Percentiles rank a stretch among this genome's conserved stretches.
Conservation (phyloP, 2,113 vertebrate genomes). For the Ochotona princeps region DNA sequence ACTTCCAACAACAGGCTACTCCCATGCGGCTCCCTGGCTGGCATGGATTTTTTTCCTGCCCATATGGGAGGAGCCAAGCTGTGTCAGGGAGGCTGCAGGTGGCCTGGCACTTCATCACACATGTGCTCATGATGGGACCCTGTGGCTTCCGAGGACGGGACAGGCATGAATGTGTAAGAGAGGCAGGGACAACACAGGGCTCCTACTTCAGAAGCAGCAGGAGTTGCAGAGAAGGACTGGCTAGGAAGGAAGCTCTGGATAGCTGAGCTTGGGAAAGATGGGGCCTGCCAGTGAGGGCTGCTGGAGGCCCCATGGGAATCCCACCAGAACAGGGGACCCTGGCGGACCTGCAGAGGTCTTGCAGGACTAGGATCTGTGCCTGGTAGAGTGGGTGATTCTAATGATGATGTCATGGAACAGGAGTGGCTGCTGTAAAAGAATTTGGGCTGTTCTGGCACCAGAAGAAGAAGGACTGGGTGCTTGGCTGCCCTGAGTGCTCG, state of each 20-base stretch:
- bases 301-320: background rate
- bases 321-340: background rate
- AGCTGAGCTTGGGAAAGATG: background rate
- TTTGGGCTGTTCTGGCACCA: background rate
- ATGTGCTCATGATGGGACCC: too few species aligned
- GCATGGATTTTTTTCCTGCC: too few species aligned
- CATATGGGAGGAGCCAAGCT: too few species aligned
- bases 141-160: background rate
- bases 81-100: too few species aligned
- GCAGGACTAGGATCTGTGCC: background rate
- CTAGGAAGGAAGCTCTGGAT: background rate
- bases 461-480: background rate
- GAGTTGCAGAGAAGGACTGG: background rate
- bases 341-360: background rate
- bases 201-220: background rate
- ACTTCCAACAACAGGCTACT: background rate
- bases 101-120: too few species aligned
- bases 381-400: background rate
- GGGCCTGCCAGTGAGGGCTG: background rate
- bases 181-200: too few species aligned
- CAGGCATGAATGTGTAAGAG: background rate
- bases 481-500: too few species aligned
- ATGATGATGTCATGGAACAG: background rate
- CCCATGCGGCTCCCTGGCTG: too few species aligned
- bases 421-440: background rate